These are phyloP conservation scores for Ophioninae sp. DNA, from an alignment of 2,888 invertebrate genomes.

Conservation along the genomic window DNA sequence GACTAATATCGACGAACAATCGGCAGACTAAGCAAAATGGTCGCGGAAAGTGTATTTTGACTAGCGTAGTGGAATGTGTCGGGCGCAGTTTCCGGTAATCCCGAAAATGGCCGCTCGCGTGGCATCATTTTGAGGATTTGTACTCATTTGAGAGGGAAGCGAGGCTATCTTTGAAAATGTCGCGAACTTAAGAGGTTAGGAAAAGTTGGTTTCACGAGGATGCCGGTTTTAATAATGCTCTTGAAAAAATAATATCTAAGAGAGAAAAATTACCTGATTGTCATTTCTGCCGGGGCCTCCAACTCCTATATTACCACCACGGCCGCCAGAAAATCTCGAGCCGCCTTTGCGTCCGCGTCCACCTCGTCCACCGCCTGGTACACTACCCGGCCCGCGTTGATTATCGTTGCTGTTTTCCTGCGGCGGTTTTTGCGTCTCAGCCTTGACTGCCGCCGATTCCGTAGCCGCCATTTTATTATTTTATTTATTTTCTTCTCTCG, in stretches of 20 bases:
- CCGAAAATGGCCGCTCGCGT: neutral
- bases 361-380: slow-evolving; percentile 65
- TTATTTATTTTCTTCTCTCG: neutral
- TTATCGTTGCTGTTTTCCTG: slow-evolving; percentile 72
- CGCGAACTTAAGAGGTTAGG: too few relatives aligned
- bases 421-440: slow-evolving; percentile 70
- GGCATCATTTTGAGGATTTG: neutral
- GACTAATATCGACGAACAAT: neutral
- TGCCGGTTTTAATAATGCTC: neutral
- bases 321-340: slow-evolving; percentile 75
- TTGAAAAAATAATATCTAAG: neutral
- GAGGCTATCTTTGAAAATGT: too few relatives aligned
- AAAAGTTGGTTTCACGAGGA: too few relatives aligned
- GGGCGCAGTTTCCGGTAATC: neutral
- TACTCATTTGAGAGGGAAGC: neutral
- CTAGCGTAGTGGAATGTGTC: neutral
- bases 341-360: slow-evolving; percentile 75
- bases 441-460: slow-evolving; percentile 72
- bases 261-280: slow-evolving; percentile 46
- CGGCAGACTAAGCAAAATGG: neutral
- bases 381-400: slow-evolving; percentile 66
- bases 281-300: slow-evolving; percentile 69
- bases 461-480: slow-evolving; percentile 68
- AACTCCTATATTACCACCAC: slow-evolving; percentile 72
- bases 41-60: neutral